Evolutionary conservation across 2,797 vertebrate genomes (phyloP).

Genomic region (Microtus agrestis): DNA sequence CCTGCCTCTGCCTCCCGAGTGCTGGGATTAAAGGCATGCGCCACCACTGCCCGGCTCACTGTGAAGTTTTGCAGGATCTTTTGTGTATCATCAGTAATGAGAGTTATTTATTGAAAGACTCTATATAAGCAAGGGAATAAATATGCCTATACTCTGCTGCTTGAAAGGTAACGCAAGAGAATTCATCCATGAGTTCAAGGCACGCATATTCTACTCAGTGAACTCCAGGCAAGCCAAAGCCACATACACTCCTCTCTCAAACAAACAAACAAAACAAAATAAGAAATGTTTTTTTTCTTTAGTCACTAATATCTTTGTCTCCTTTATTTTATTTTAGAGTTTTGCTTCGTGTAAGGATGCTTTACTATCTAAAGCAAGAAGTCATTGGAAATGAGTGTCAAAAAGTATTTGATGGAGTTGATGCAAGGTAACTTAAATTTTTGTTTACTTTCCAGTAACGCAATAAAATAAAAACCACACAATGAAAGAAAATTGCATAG

Average conservation of each 20-base stretch:
- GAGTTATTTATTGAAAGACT: slow-evolving; percentile 40
- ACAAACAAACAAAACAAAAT: not conserved
- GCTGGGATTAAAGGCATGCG: too few species aligned
- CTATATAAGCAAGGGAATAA: not conserved
- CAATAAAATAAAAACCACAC: slow-evolving; percentile 5
- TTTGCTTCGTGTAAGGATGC: slow-evolving; percentile 98
- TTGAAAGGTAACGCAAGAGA: not conserved
- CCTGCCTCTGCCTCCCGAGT: too few species aligned
- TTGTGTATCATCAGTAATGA: slow-evolving; percentile 38
- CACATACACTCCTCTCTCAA: not conserved
- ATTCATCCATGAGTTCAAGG: not conserved
- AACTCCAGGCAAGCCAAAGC: not conserved
- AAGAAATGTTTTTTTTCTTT: not conserved
- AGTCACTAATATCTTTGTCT: slow-evolving; percentile 48
- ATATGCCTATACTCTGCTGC: not conserved
- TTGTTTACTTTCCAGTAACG: slow-evolving; percentile 57
- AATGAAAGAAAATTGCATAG: slow-evolving; percentile 6
- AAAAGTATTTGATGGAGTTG: slow-evolving; percentile 95
- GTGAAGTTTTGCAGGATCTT: slow-evolving; percentile 52
- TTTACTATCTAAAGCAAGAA: slow-evolving; percentile 99
- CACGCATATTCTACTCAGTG: not conserved
- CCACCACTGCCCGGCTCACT: not conserved
- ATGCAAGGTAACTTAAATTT: slow-evolving; percentile 92
- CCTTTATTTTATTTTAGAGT: slow-evolving; percentile 89
- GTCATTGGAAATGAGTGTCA: slow-evolving; percentile 96